Evolutionary conservation across 2,888 invertebrate species (phyloP), one percentile per base, ranked within the genome.

Genomic region (Pycnomerus fuliginosus): DNA sequence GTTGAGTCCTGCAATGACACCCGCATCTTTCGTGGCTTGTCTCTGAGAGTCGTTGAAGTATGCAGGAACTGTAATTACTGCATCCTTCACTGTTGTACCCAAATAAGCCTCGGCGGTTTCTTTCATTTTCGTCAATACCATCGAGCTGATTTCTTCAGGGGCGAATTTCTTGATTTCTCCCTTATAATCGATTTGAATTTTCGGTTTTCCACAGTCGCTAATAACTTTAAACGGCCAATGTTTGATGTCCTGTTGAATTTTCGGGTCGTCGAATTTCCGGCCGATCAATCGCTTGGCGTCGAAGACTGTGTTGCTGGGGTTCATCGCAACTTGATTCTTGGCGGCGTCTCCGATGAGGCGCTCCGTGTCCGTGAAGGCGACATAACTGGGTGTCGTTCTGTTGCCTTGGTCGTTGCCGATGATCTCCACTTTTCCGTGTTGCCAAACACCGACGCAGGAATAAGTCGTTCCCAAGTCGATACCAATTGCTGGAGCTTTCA

Each of bases 11-110:
- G 83, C 77, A 44, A 77, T 65, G 65, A 78, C 74, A 2, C 82
- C 83, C 30, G 83, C 82, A 64, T 84, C 83, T 63, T 83, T 83
- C 8, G 83, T 84, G 1, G 83, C 84, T 62, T 83, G 83, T 37
- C 84, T 71, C 62, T 84, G 84, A 1, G 78, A 76, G 62, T 82
- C 81, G 65, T 81, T 83, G 70, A 82, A 83, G 60, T 83, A 82
- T 10, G 82, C 82, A 3, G 80, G 79, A 2, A 80, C 79, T 2
- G 79, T 80, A 42, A 80, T 68, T 5, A 80, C 80, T 11, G 78
- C 79, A 50, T 74, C 73, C n/a, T 69, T 73, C 5, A 77, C 70
- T 28, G 55, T 37, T 39, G 55, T 43, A 31, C 71, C 67, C 40
- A 77, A 54, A 57, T 71, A 76, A 14, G 70, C 61, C 56, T 76